Evolutionary conservation across 1,140 invertebrate species (phyloP).

Genomic region (Dendrolimus kikuchii): DNA sequence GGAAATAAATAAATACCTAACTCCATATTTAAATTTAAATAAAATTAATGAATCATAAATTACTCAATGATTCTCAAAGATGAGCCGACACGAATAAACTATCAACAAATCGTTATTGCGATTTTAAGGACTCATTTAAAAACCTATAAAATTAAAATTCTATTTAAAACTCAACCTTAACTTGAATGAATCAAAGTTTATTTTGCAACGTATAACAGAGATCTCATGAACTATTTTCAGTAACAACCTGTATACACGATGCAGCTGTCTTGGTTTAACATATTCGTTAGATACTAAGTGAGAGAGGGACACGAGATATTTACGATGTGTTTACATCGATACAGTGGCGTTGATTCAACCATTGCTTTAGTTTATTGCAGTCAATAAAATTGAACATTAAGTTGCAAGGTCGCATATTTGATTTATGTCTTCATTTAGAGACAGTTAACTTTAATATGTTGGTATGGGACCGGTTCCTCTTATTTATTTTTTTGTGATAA

Average conservation of each 20-base stretch:
- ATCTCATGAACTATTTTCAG: slow-evolving; percentile 67
- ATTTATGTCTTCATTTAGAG: slow-evolving; percentile 62
- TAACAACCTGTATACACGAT: slow-evolving; percentile 42
- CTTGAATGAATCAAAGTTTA: slow-evolving; percentile 14
- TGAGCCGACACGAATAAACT: slow-evolving; percentile 35
- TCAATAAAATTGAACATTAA: slow-evolving; percentile 70
- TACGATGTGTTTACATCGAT: slow-evolving; percentile 67
- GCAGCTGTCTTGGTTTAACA: slow-evolving; percentile 28
- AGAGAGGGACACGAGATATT: slow-evolving; percentile 47
- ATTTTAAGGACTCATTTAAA: slow-evolving; percentile 72
- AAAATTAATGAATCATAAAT: slow-evolving; percentile 31
- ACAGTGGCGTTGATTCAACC: slow-evolving; percentile 66
- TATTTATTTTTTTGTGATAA: background rate
- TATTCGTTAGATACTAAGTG: slow-evolving; percentile 15
- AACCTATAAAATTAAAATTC: slow-evolving; percentile 50
- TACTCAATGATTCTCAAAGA: slow-evolving; percentile 39
- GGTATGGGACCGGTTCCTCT: no score
- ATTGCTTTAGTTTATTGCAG: slow-evolving; percentile 69
- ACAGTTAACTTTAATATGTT: slow-evolving; percentile 23
- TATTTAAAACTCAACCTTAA: slow-evolving; percentile 25
- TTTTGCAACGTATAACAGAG: slow-evolving; percentile 17
- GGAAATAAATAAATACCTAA: no score
- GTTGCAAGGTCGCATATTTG: slow-evolving; percentile 63
- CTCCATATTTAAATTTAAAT: no score
- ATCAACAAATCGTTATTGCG: slow-evolving; percentile 72